A percentile compares a stretch with the other conserved stretches of the same genome.
These are phyloP conservation scores for Cladorhizidae sp. DNA, from an alignment of 37 sponge, comb jelly and placozoan genomes.

Conservation along the genomic window DNA sequence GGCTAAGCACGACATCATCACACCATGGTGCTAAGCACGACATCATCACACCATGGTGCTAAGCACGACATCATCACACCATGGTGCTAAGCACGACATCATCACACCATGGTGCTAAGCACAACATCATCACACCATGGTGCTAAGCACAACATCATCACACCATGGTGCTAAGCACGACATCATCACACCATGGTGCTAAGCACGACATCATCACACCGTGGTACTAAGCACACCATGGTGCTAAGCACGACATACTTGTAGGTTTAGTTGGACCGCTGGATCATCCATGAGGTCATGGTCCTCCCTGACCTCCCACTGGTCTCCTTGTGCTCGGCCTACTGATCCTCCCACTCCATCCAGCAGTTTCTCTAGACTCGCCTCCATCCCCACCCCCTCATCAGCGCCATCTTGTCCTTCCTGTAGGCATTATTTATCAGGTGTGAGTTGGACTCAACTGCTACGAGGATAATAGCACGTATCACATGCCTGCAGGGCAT, in stretches of 20 bases:
- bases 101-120: too few relatives aligned
- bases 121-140: too few relatives aligned
- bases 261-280: slow-evolving; percentile 61
- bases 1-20: too few relatives aligned
- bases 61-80: too few relatives aligned
- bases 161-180: too few relatives aligned
- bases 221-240: too few relatives aligned
- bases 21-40: too few relatives aligned
- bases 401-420: slow-evolving; percentile 6
- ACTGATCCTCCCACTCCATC: not conserved
- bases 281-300: slow-evolving; percentile 78
- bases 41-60: too few relatives aligned
- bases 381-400: not conserved
- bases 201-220: too few relatives aligned
- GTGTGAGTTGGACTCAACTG: not conserved
- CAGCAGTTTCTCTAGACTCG: slow-evolving; percentile 24
- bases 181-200: too few relatives aligned
- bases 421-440: not conserved
- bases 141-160: too few relatives aligned
- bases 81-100: too few relatives aligned
- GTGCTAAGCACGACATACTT: slow-evolving; percentile 31
- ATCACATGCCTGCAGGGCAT: not conserved
- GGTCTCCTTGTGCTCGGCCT: not conserved
- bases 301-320: slow-evolving; percentile 72
- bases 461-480: not conserved